These are phyloP conservation scores for Plagodis pulveraria DNA, from an alignment of 2,888 invertebrate species.

Conservation along the genomic window DNA sequence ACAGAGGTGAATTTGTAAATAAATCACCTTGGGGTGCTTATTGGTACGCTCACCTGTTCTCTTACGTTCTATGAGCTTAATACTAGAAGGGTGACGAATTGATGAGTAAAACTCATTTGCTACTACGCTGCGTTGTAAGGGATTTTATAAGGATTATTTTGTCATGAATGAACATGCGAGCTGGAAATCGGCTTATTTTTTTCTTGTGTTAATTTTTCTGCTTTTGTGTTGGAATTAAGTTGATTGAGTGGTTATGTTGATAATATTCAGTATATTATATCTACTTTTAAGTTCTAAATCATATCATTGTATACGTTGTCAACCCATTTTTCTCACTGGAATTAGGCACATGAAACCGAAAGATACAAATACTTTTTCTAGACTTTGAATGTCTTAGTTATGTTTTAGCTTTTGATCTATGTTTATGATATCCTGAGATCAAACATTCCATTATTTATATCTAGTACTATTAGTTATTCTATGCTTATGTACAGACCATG, in stretches of 20 bases:
- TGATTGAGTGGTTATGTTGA: not conserved
- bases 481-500: too few relatives aligned
- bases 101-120: constrained; percentile 43
- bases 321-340: too few relatives aligned
- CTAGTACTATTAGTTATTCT: too few relatives aligned
- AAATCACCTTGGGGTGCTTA: constrained; percentile 64
- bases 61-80: constrained; percentile 45
- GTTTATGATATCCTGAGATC: too few relatives aligned
- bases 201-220: constrained; percentile 23
- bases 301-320: too few relatives aligned
- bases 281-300: not conserved
- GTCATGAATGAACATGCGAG: constrained; percentile 26
- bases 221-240: constrained; percentile 2
- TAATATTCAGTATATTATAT: not conserved
- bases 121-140: constrained; percentile 26
- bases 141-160: constrained; percentile 36
- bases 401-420: too few relatives aligned
- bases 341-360: too few relatives aligned
- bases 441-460: too few relatives aligned
- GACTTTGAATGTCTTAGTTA: too few relatives aligned
- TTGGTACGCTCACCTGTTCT: constrained; percentile 66
- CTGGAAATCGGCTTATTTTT: constrained; percentile 37
- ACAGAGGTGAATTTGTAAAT: constrained; percentile 60
- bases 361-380: too few relatives aligned
- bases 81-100: constrained; percentile 46